Evolutionary conservation across 1,140 invertebrate species (phyloP).

Genomic region (Eumeta japonica): DNA sequence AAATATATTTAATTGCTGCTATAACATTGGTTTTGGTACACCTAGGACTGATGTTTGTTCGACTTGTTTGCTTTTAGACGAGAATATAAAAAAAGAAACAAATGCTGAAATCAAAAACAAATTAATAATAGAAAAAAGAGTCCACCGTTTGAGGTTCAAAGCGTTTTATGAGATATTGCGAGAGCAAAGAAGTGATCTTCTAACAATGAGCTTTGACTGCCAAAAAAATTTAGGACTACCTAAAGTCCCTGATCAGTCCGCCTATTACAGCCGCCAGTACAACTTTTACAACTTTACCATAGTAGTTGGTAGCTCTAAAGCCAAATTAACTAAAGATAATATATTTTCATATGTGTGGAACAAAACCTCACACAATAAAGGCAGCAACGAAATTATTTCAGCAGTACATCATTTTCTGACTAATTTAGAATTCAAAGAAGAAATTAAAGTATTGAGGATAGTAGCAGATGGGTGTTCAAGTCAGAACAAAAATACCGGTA

Average conservation of each 20-base stretch:
- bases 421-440: slow-evolving; percentile 4
- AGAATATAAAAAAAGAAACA: slow-evolving; percentile 3
- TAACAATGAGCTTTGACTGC: slow-evolving; percentile 22
- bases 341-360: slow-evolving; percentile 25
- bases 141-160: slow-evolving; percentile 3
- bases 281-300: slow-evolving; percentile 31
- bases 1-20: slow-evolving; percentile 1
- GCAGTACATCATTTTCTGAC: slow-evolving; percentile 16
- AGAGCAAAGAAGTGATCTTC: slow-evolving; percentile 8
- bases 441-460: slow-evolving; percentile 10
- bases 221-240: slow-evolving; percentile 27
- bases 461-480: slow-evolving; percentile 11
- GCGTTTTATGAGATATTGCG: slow-evolving; percentile 17
- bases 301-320: slow-evolving; percentile 16
- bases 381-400: slow-evolving; percentile 24
- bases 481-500: slow-evolving; percentile 12
- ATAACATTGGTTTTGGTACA: slow-evolving; percentile 4
- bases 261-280: slow-evolving; percentile 29
- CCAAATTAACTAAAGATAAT: slow-evolving; percentile 11
- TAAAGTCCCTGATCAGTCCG: slow-evolving; percentile 27
- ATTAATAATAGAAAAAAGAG: slow-evolving; percentile 4
- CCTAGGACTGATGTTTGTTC: slow-evolving; percentile 3
- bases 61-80: background rate
- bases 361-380: slow-evolving; percentile 22
- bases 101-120: background rate